Evolutionary conservation across 2,113 vertebrate species (phyloP), one percentile per base, ranked within the genome.

Genomic region (Leiothrix lutea): DNA sequence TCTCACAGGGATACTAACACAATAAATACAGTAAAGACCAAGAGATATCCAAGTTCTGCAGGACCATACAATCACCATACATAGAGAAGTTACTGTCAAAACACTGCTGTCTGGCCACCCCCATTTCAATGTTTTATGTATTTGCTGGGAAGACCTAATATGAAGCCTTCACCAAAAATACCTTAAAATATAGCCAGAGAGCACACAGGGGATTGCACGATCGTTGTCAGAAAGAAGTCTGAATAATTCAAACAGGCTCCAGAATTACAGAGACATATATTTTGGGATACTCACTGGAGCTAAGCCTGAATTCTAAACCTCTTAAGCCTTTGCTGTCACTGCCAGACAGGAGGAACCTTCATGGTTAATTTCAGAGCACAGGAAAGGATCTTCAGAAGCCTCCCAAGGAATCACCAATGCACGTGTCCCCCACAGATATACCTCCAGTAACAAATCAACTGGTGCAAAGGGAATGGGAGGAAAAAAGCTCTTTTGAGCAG

Each of bases 231-330:
- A 70, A 74, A 78, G 48, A 87, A 81, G 54, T 31, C 26, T 35
- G 14, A 69, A 45, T 79, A 96, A 95, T 61, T 92, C 83, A 87
- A 79, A 92, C 57, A 91, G 48, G 83, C 80, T 94, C 64, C 69
- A 94, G 73, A 92, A 84, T 8, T 88, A 69, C 29, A 45, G 14
- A 57, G 25, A 47, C 16, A 31, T 45, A 45, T 74, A 72, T 95
- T 61, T 40, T 54, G 44, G 47, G 35, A 72, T 72, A 60, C 16
- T 60, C 48, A 69, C 44, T 71, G 72, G 47, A 91, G 72, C 80
- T 66, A 56, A 78, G 35, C 42, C 80, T 84, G 65, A 81, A 80
- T 33, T 86, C 60, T 42, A 65, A 95, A 77, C 21, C 26, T 72
- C 28, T 35, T 79, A 84, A 94, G 69, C 45, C 29, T 80, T 25